Base-by-base conservation (phyloP, 1,140 invertebrate genomes). In the Sarcophaga bullata region DNA sequence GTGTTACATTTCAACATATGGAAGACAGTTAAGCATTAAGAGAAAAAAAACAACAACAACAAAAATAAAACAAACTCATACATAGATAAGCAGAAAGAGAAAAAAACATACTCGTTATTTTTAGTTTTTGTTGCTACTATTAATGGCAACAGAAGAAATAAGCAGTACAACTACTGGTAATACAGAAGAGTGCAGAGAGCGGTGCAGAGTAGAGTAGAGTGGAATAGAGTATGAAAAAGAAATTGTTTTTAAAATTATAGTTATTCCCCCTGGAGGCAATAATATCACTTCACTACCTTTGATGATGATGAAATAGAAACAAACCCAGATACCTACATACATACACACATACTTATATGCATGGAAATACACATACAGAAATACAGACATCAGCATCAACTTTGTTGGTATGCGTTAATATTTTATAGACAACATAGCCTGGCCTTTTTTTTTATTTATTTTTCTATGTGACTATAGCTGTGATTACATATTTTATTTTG, bases 211-310 rank as follows among this genome's bases (percentile, higher is more conserved):
- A n/a, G 10, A 58, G 11, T 58, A n/a, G 54, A n/a, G 13, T 3
- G 13, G 15, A 58, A 6, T 15, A n/a, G 15, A 58, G 19, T 19
- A 68, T 68, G 62, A 37, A 37, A 37, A 37, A 37, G 25, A 37
- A 37, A 37, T 37, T 68, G 62, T 68, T 68, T 68, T 68, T 68
- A 68, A 68, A 68, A 68, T 68, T 68, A 68, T 68, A 68, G 62
- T 68, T 68, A 68, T 68, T 25, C 62, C 62, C 17, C 17, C 25
- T 37, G 17, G 10, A 25, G 62, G 17, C n/a, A 68, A 68, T 68
- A 68, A 19, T 68, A 68, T 25, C 62, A 25, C 62, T 68, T 68
- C n/a, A 68, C 62, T 19, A 68, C 62, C 62, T 68, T 68, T 68
- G 62, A 68, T 25, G 62, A 68, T 68, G 17, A 17, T 62, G 25